Evolutionary conservation across 2,797 vertebrate genomes (phyloP).

Genomic region (Peromyscus nudipes): DNA sequence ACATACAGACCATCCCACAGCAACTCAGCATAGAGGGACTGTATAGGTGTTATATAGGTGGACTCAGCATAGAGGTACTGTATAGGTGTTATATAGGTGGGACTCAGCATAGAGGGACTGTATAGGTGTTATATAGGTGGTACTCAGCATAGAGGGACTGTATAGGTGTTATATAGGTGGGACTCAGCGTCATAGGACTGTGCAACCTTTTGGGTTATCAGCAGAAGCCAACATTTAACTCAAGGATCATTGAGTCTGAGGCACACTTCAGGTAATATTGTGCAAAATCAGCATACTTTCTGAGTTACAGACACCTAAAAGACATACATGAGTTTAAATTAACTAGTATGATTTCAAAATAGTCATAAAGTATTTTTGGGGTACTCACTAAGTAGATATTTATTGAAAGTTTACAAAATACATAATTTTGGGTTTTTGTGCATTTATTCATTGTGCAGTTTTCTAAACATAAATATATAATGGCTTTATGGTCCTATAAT

Average conservation of each 20-base stretch:
- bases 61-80: too few species aligned
- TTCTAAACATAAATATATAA: constrained; percentile 8
- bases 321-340: constrained; percentile 50
- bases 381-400: background rate
- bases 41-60: too few species aligned
- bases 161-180: too few species aligned
- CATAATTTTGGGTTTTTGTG: background rate
- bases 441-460: background rate
- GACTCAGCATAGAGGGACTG: too few species aligned
- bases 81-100: too few species aligned
- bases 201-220: background rate
- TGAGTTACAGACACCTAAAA: background rate
- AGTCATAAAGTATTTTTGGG: background rate
- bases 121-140: too few species aligned
- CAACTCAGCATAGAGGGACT: too few species aligned
- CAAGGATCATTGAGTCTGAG: background rate
- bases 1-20: too few species aligned
- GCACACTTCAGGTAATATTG: background rate
- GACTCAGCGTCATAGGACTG: background rate
- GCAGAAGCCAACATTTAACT: background rate
- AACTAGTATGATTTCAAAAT: constrained; percentile 49
- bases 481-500: background rate
- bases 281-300: background rate
- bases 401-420: constrained; percentile 19
- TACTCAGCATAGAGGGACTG: background rate